These are phyloP conservation scores for Myripristis murdjan DNA, from an alignment of 2,797 vertebrate species.

Conservation along the genomic window DNA sequence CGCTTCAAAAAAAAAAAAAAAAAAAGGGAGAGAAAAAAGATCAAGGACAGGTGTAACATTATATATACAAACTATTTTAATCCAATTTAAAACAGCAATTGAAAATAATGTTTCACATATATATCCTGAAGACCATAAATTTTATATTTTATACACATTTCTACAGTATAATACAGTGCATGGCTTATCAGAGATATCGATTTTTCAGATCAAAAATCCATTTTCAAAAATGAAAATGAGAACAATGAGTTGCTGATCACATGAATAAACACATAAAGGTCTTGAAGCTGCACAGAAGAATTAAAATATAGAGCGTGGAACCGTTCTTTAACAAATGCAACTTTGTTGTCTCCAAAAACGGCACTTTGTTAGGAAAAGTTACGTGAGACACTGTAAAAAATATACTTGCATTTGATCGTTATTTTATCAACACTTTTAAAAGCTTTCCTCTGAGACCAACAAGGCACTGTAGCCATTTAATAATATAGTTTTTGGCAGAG, in stretches of 20 bases:
- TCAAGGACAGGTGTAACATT: slow-evolving; percentile 48
- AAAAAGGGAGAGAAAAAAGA: no score
- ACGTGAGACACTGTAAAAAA: slow-evolving; percentile 73
- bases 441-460: slow-evolving; percentile 74
- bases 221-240: slow-evolving; percentile 33
- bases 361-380: slow-evolving; percentile 61
- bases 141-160: slow-evolving; percentile 75
- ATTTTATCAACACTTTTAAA: slow-evolving; percentile 54
- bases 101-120: slow-evolving; percentile 71
- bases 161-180: slow-evolving; percentile 78
- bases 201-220: slow-evolving; percentile 50
- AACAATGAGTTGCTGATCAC: slow-evolving; percentile 52
- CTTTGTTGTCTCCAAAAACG: slow-evolving; percentile 48
- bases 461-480: slow-evolving; percentile 81
- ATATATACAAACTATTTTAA: slow-evolving; percentile 65
- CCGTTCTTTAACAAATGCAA: slow-evolving; percentile 49
- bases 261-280: slow-evolving; percentile 38
- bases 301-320: slow-evolving; percentile 39
- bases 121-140: slow-evolving; percentile 64
- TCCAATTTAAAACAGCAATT: slow-evolving; percentile 73
- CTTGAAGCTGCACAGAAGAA: slow-evolving; percentile 41
- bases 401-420: slow-evolving; percentile 74
- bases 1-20: slow-evolving; percentile 36
- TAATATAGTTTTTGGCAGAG: slow-evolving; percentile 73
- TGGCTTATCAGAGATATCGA: slow-evolving; percentile 61